Conservation (phyloP, 2,113 vertebrate species). For the Lontra canadensis region DNA sequence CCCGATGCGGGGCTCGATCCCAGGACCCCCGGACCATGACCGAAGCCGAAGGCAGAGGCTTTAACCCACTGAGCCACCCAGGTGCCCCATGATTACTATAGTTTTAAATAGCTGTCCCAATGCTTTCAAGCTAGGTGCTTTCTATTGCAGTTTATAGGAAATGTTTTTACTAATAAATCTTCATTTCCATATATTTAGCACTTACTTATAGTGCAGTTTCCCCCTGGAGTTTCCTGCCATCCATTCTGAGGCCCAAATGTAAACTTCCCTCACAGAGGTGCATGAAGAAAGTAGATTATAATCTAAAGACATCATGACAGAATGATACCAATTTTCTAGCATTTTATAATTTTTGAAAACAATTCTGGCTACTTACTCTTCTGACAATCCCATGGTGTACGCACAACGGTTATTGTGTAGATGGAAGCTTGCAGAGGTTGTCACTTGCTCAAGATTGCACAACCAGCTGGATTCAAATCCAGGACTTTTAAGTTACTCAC, state of each 20-base stretch:
- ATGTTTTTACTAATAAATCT: neutral
- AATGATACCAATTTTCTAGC: neutral
- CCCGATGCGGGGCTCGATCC: too few species aligned
- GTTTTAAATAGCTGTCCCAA: neutral
- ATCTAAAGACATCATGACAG: neutral
- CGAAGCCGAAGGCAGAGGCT: too few species aligned
- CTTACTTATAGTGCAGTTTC: neutral
- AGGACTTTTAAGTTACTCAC: neutral
- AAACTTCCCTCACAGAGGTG: neutral
- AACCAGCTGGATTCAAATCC: neutral
- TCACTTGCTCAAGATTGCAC: neutral
- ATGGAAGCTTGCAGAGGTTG: neutral
- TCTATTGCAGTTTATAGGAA: neutral
- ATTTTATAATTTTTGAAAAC: neutral
- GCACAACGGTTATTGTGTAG: neutral
- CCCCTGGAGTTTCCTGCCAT: neutral
- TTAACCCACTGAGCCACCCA: too few species aligned
- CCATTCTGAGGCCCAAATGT: neutral
- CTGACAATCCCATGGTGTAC: neutral
- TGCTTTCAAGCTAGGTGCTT: neutral
- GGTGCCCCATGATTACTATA: neutral
- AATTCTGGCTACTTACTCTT: neutral
- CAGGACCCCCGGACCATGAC: too few species aligned
- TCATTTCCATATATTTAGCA: neutral
- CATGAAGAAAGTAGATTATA: neutral